Evolutionary conservation across 2,797 vertebrate genomes (phyloP).

Genomic region (Pteronotus mesoamericanus): DNA sequence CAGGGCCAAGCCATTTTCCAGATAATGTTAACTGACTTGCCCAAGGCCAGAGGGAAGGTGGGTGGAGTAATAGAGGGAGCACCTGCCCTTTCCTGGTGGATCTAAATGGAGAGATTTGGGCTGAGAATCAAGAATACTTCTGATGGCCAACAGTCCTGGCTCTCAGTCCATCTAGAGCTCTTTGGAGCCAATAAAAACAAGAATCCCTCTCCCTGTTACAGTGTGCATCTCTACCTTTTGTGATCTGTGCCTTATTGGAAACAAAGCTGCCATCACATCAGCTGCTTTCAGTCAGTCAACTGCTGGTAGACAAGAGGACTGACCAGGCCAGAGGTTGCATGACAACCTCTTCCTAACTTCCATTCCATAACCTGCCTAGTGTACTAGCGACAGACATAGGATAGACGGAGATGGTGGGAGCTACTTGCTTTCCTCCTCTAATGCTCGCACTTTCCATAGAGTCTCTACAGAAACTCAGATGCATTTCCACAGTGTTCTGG

Average conservation of each 20-base stretch:
- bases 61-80: not conserved
- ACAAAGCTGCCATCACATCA: not conserved
- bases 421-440: not conserved
- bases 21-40: not conserved
- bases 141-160: not conserved
- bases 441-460: not conserved
- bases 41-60: not conserved
- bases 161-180: conserved; percentile 38
- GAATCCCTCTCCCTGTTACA: not conserved
- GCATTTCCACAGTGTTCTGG: not conserved
- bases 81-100: not conserved
- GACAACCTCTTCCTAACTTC: not conserved
- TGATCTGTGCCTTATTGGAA: not conserved
- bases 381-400: not conserved
- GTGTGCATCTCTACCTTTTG: not conserved
- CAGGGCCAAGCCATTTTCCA: not conserved
- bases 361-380: not conserved
- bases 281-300: not conserved
- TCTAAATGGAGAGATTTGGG: not conserved
- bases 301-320: not conserved
- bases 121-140: not conserved
- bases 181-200: not conserved
- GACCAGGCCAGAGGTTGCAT: too few species aligned
- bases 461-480: not conserved
- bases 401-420: too few species aligned